These are phyloP conservation scores for Flabesymbios commensalis DNA, from an alignment of 2,888 invertebrate genomes.

Conservation along the genomic window DNA sequence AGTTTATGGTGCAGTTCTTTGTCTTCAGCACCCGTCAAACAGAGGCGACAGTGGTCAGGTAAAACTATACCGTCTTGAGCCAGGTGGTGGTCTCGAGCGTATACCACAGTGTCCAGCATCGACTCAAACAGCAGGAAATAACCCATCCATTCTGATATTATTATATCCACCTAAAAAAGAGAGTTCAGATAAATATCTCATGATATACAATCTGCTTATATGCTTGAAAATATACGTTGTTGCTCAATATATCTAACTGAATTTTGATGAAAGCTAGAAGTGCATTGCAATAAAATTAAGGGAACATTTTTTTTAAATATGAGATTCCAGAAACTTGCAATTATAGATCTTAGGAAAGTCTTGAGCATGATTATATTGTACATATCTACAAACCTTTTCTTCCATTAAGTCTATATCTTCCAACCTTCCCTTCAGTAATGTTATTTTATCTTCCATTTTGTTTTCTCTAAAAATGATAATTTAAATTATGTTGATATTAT, in stretches of 20 bases:
- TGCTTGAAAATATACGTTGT: too few species aligned
- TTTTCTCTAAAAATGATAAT: constrained; percentile 67
- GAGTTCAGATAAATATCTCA: too few species aligned
- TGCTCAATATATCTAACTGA: too few species aligned
- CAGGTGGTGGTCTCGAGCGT: constrained; percentile 74
- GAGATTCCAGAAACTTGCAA: too few species aligned
- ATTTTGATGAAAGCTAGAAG: too few species aligned
- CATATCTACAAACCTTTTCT: constrained; percentile 27
- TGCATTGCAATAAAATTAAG: not conserved
- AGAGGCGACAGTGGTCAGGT: constrained; percentile 32
- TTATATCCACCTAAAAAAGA: constrained; percentile 71
- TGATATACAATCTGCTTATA: too few species aligned
- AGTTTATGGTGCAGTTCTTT: constrained; percentile 65
- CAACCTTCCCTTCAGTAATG: constrained; percentile 80
- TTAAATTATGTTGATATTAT: too few species aligned
- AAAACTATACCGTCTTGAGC: constrained; percentile 70
- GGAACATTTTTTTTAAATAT: too few species aligned
- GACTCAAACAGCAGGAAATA: constrained; percentile 95
- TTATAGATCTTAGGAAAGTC: too few species aligned
- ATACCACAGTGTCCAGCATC: constrained; percentile 92
- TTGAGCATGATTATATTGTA: too few species aligned
- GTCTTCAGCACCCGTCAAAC: constrained; percentile 25
- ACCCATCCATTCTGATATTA: constrained; percentile 99
- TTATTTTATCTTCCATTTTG: constrained; percentile 73
- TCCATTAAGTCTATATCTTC: constrained; percentile 80